These are phyloP conservation scores for Agapornis roseicollis DNA, from an alignment of 2,113 vertebrate species.

Conservation along the genomic window DNA sequence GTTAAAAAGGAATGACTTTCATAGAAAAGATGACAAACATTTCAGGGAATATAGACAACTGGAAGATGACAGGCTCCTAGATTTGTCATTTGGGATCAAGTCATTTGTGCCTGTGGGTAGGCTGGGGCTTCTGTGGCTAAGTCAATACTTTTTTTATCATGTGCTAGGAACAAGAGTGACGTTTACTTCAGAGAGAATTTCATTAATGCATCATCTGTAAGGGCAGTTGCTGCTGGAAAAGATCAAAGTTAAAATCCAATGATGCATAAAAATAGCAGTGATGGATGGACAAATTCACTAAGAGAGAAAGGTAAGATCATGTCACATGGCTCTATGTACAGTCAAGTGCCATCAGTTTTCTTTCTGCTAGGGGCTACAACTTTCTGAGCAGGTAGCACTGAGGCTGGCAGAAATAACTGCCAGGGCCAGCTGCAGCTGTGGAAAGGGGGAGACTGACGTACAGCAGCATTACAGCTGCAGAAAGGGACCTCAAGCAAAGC, in stretches of 20 bases:
- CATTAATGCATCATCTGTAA: neutral
- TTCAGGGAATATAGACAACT: neutral
- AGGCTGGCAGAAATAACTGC: neutral
- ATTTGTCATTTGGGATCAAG: neutral
- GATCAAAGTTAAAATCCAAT: neutral
- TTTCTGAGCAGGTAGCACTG: accelerated
- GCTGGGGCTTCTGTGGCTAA: neutral
- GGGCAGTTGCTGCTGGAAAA: neutral
- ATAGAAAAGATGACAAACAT: neutral
- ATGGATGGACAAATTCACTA: neutral
- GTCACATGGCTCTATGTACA: neutral
- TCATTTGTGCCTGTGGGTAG: neutral
- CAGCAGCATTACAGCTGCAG: neutral
- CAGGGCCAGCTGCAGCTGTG: neutral
- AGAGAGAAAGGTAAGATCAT: neutral
- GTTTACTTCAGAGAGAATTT: neutral
- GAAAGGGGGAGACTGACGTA: neutral
- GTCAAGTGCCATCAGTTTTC: neutral
- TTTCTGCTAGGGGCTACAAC: neutral
- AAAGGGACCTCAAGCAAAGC: neutral
- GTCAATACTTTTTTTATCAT: neutral
- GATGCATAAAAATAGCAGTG: neutral
- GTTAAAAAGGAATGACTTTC: neutral
- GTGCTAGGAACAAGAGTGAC: neutral
- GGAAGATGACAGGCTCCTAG: neutral